These are phyloP conservation scores for Eucidaris tribuloides DNA, from an alignment of 35 echinoderm and acorn worm genomes.

Conservation along the genomic window DNA sequence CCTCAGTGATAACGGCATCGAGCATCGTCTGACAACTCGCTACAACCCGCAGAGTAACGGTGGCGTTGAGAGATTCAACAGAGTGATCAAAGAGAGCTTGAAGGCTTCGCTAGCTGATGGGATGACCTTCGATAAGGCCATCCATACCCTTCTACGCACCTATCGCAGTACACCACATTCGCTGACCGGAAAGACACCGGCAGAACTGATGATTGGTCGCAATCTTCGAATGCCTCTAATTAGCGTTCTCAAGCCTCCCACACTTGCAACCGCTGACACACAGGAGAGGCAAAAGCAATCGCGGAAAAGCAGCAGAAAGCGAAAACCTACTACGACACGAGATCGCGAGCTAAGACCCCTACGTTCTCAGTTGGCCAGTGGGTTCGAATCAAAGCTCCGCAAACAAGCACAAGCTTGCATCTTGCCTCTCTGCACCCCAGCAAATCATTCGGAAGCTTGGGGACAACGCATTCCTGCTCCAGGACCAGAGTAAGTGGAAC, in stretches of 20 bases:
- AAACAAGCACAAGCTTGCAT: neutral
- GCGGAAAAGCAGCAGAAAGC: neutral
- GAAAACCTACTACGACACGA: neutral
- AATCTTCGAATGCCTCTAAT: neutral
- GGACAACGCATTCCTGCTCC: neutral
- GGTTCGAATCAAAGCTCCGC: neutral
- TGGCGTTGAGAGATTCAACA: constrained; percentile 27
- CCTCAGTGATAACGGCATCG: neutral
- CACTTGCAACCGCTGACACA: too few species aligned
- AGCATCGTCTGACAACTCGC: neutral
- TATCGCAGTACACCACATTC: constrained; percentile 3
- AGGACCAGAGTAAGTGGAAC: neutral
- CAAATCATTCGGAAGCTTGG: neutral
- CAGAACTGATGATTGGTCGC: neutral
- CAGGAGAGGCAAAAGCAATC: neutral
- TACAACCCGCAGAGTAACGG: constrained; percentile 10
- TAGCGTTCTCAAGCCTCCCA: neutral
- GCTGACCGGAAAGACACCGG: neutral
- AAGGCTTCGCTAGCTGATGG: neutral
- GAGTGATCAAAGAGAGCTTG: constrained; percentile 16
- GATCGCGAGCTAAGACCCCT: neutral
- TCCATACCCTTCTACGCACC: neutral
- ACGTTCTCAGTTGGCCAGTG: neutral
- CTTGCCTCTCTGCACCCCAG: neutral
- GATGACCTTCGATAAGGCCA: neutral